Base-by-base conservation (phyloP, 2,797 vertebrate species). In the Cirrhinus molitorella region DNA sequence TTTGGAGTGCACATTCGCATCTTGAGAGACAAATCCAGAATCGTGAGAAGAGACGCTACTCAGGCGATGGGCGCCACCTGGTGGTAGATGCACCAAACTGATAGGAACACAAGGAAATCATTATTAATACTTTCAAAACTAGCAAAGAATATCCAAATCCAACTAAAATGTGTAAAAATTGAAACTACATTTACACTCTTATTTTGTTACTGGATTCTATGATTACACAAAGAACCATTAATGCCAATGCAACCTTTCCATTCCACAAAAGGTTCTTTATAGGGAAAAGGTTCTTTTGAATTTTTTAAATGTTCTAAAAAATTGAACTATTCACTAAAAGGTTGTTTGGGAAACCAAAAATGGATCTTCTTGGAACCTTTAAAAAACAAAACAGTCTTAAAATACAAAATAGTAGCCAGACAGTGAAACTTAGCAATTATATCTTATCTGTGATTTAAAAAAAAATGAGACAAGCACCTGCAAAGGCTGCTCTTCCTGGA, bases 401-500 rank as follows among this genome's bases (percentile, higher is more conserved):
- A 34, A 34, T 34, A 34, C 31, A 34, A 34, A 34, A 34, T 4
- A 34, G 31, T 4, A 34, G 31, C 31, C 31, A 34, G 2, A 34
- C 31, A 34, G 31, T 34, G 31, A 34, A 34, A 34, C 31, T 34
- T 34, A 34, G 31, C 31, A 34, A 34, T 34, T 2, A 34, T 34
- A 34, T 34, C 31, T 34, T 34, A 2, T 34, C 31, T 34, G 31
- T 63, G 68, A 75, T 71, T 21, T n/a, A n/a, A 11, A 43, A 19
- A 76, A 65, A 49, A 78, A 51, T n/a, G 1, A 81, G 28, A 5
- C 49, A 23, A 79, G 25, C 82, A 97, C 98, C 98, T 99, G 96
- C 98, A 98, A 96, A 99, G 96, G 93, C 97, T 99, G 93, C 97
- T 97, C 91, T 99, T 99, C 70, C 98, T 96, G 87, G 98, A 99